Percentiles rank a stretch among this genome's conserved stretches.
These are phyloP conservation scores for Zaprionus bogoriensis DNA, from an alignment of 2,888 invertebrate genomes.

Conservation along the genomic window DNA sequence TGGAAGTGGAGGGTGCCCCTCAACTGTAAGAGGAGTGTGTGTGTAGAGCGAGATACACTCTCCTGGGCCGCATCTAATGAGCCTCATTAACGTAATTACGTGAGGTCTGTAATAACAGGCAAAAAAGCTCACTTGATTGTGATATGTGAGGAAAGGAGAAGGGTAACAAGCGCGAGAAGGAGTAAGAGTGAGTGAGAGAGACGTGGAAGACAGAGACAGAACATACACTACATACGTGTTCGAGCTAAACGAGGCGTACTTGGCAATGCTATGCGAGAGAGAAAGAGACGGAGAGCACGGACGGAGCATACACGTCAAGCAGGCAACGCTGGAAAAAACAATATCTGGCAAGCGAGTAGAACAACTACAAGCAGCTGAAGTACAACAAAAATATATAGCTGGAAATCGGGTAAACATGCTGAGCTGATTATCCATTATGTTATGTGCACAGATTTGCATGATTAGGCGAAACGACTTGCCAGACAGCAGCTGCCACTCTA, in stretches of 20 bases:
- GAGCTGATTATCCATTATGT: background rate
- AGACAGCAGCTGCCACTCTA: no score
- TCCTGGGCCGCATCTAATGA: conserved; percentile 50
- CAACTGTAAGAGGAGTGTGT: background rate
- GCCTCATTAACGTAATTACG: conserved; percentile 70
- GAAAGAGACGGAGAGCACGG: background rate
- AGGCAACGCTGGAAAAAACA: background rate
- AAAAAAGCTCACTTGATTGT: conserved; percentile 25
- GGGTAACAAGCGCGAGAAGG: no score
- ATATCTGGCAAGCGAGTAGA: background rate
- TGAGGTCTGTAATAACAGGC: conserved; percentile 34
- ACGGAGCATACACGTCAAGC: background rate
- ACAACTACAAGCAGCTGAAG: background rate
- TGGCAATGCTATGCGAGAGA: no score
- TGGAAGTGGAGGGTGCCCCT: background rate
- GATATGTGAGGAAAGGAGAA: background rate
- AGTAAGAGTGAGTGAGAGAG: background rate
- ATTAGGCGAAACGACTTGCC: no score
- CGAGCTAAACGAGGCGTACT: no score
- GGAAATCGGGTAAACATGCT: background rate
- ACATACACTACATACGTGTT: no score
- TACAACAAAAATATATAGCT: background rate
- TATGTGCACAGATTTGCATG: background rate
- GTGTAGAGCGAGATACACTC: background rate
- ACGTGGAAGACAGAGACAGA: no score